These are phyloP conservation scores for Mycalesis mineus DNA, from an alignment of 2,888 invertebrate genomes.

Conservation along the genomic window DNA sequence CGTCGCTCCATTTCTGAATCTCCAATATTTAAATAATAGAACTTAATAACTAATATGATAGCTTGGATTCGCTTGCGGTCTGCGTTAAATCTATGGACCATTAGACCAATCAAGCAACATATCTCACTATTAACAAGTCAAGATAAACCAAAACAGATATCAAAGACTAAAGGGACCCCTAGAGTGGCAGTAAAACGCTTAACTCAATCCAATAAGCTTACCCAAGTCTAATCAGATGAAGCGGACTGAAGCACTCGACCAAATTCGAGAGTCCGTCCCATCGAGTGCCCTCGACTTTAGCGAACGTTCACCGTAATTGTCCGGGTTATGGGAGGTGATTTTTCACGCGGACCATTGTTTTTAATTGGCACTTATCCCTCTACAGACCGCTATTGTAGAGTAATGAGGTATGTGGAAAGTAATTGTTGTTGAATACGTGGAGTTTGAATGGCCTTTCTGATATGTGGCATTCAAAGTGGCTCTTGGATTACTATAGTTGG, in stretches of 20 bases:
- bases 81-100: neutral
- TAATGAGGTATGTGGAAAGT: constrained; percentile 44
- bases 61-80: too few relatives aligned
- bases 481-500: constrained; percentile 11
- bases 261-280: constrained; percentile 48
- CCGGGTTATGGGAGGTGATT: constrained; percentile 37
- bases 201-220: constrained; percentile 56
- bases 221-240: constrained; percentile 59
- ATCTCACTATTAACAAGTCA: neutral
- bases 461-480: constrained; percentile 10
- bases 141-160: constrained; percentile 15
- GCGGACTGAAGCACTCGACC: constrained; percentile 44
- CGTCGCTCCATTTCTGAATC: too few relatives aligned
- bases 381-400: constrained; percentile 37
- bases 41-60: too few relatives aligned
- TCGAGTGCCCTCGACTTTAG: constrained; percentile 40
- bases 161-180: constrained; percentile 19
- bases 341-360: constrained; percentile 51
- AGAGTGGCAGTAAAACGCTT: constrained; percentile 41
- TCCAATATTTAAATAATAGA: too few relatives aligned
- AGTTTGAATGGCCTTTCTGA: constrained; percentile 16
- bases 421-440: constrained; percentile 28
- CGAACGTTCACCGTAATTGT: constrained; percentile 29
- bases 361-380: constrained; percentile 61
- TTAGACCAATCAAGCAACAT: neutral